Evolutionary conservation across 1,140 invertebrate species (phyloP), one percentile per base, ranked within the genome.

Genomic region (Aplysia californica): DNA sequence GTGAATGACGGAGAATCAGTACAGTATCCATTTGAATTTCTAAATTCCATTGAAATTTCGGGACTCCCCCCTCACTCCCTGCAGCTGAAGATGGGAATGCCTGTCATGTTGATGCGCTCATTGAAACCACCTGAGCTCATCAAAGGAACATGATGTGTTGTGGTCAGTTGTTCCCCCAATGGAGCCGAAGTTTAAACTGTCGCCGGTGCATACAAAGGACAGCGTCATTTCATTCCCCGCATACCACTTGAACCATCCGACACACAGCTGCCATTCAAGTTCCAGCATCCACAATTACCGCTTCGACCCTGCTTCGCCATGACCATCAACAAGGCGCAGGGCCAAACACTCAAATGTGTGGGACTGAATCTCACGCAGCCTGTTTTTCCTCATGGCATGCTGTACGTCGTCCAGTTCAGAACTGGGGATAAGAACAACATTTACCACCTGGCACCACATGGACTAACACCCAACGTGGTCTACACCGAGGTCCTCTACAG

Each of bases 291-390:
- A 0, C 91, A 92, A 78, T 92, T 92, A 87, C 90, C 91, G 26
- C 50, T 93, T 0, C 80, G 87, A 75, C 71, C 90, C 2, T 81
- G 84, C 2, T 92, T 92, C 84, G 89, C 91, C 31, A 91, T 92
- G 86, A 91, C 91, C 0, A 91, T 92, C 3, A 92, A 92, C 82
- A 92, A 92, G 85, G 79, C 90, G 4, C 92, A 93, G 86, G 91
- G 92, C 10, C 91, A 92, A 83, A 81, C 87, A 5, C 67, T 89
- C 3, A 55, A 77, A 44, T 31, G 84, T 86, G 31, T 82, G 86
- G 79, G 78, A 15, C 31, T 88, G 20, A 38, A 80, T 67, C 31
- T 85, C 20, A 2, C n/a, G 58, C 6, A 75, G 10, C 77, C 72
- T 20, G 72, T 77, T 15, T 88, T 85, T 64, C 26, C 70, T 0